Percentiles rank a stretch among this genome's conserved stretches.
phyloP scores from a whole-genome alignment of 2,888 invertebrate species.

The Merodon equestris region DNA sequence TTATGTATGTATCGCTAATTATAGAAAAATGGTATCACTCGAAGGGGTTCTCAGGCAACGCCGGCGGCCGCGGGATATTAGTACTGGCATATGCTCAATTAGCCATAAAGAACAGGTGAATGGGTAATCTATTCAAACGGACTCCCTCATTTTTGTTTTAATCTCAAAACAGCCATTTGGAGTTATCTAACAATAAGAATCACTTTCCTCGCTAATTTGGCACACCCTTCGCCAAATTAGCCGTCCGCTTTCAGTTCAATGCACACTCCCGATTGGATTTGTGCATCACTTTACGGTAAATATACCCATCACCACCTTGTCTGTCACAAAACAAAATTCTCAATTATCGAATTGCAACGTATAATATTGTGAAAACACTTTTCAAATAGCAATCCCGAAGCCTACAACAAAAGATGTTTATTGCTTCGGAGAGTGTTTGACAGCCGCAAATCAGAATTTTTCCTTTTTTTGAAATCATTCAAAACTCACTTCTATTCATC shows the following conservation, averaged over 20 bases:
- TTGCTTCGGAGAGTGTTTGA: slow-evolving; percentile 62
- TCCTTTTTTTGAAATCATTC: slow-evolving; percentile 28
- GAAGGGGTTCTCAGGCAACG: too few relatives aligned
- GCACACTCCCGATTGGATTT: slow-evolving; percentile 43
- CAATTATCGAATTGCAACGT: slow-evolving; percentile 60
- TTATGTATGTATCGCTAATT: too few relatives aligned
- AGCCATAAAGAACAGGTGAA: slow-evolving; percentile 37
- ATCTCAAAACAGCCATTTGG: too few relatives aligned
- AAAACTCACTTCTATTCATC: slow-evolving; percentile 23
- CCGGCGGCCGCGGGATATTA: background rate
- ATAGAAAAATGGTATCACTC: too few relatives aligned
- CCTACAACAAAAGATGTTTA: slow-evolving; percentile 63
- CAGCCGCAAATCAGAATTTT: slow-evolving; percentile 59
- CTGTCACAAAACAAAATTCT: slow-evolving; percentile 49
- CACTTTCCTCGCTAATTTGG: too few relatives aligned
- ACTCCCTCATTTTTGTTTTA: too few relatives aligned
- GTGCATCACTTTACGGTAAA: slow-evolving; percentile 62
- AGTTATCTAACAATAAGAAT: too few relatives aligned
- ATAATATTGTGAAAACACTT: slow-evolving; percentile 67
- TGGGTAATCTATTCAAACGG: slow-evolving; percentile 8
- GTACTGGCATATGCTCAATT: slow-evolving; percentile 50
- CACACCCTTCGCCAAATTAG: background rate
- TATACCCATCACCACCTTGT: slow-evolving; percentile 64
- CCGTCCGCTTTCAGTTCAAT: background rate
- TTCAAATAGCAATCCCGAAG: slow-evolving; percentile 60